phyloP scores from a whole-genome alignment of 2,888 invertebrate genomes.

The Octonoba sinensis region DNA sequence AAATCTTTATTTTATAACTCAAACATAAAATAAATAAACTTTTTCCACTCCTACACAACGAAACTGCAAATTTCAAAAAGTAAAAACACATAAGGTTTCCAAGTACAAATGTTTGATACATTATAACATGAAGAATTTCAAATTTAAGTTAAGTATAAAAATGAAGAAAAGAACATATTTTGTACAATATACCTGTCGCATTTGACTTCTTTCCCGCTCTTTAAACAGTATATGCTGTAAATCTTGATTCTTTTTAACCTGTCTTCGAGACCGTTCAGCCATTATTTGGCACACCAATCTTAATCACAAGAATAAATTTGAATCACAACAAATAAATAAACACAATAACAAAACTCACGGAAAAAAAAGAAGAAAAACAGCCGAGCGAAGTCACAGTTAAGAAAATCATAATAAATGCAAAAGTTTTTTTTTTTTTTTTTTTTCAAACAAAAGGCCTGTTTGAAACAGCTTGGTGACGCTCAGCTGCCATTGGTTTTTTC shows the following conservation, averaged over 20 bases:
- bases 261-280: constrained; percentile 54
- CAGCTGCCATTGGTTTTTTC: too few species aligned
- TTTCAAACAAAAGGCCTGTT: too few species aligned
- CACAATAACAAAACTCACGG: too few species aligned
- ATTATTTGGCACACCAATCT: neutral
- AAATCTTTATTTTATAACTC: neutral
- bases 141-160: neutral
- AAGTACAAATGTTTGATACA: too few species aligned
- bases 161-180: neutral
- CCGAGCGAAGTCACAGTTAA: too few species aligned
- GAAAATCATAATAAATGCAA: too few species aligned
- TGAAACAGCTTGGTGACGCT: too few species aligned
- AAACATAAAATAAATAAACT: neutral
- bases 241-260: constrained; percentile 67
- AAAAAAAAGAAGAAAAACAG: too few species aligned
- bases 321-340: too few species aligned
- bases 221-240: constrained; percentile 68
- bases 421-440: too few species aligned
- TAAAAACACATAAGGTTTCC: neutral
- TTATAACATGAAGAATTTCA: too few species aligned
- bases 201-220: constrained; percentile 68
- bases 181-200: constrained; percentile 67
- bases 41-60: neutral
- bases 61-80: neutral
- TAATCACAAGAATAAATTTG: too few species aligned